These are phyloP conservation scores for Polietes domitor DNA, from an alignment of 2,888 invertebrate genomes.

Conservation along the genomic window DNA sequence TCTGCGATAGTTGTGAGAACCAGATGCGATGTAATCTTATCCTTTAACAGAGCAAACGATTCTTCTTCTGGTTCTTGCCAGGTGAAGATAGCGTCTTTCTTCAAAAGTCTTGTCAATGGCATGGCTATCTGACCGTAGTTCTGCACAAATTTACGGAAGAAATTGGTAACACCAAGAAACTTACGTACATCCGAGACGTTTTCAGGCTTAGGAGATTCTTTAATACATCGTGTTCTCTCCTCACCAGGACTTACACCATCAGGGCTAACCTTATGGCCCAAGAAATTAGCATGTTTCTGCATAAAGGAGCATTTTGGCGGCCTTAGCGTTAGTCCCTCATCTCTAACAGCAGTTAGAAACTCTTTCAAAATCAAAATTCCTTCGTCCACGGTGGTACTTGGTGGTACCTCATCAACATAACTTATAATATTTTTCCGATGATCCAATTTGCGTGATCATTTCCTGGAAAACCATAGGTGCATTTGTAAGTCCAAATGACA, in stretches of 20 bases:
- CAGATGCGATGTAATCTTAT: too few species aligned
- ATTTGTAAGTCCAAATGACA: constrained; percentile 76
- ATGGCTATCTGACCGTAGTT: too few species aligned
- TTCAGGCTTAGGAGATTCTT: constrained; percentile 53
- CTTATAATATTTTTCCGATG: constrained; percentile 36
- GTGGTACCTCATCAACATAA: constrained; percentile 61
- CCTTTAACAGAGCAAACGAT: too few species aligned
- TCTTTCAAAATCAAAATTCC: constrained; percentile 33
- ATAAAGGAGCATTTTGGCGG: constrained; percentile 63
- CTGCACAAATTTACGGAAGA: constrained; percentile 60
- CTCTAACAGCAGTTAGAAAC: constrained; percentile 47
- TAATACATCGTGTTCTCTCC: too few species aligned
- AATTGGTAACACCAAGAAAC: constrained; percentile 59
- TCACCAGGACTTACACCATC: constrained; percentile 57
- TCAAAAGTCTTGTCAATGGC: too few species aligned
- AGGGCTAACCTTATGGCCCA: constrained; percentile 48
- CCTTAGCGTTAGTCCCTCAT: constrained; percentile 54
- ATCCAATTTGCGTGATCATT: constrained; percentile 63
- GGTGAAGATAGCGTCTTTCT: too few species aligned
- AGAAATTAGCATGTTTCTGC: constrained; percentile 43
- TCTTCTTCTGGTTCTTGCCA: too few species aligned
- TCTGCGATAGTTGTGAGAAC: too few species aligned
- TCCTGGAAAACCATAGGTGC: constrained; percentile 75
- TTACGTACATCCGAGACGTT: constrained; percentile 54
- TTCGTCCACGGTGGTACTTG: constrained; percentile 28